These are phyloP conservation scores for Callaeas wilsoni DNA, from an alignment of 2,113 vertebrate genomes.

Conservation along the genomic window DNA sequence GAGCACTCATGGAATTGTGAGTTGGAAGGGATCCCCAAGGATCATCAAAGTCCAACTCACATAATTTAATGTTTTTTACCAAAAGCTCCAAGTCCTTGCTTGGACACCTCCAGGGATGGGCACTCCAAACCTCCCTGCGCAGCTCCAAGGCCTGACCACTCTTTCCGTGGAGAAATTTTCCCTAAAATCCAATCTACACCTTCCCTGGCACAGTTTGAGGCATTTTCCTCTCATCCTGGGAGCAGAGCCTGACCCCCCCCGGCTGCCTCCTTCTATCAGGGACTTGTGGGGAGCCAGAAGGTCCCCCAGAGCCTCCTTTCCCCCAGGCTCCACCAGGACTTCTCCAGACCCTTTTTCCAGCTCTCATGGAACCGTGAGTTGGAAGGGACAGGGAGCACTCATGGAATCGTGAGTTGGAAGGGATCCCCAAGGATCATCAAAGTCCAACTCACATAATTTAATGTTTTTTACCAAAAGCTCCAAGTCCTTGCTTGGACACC, in stretches of 20 bases:
- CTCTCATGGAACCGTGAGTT: too few relatives aligned
- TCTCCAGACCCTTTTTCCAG: neutral
- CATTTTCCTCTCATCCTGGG: neutral
- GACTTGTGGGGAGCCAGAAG: neutral
- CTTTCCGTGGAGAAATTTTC: neutral
- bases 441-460: neutral
- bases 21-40: neutral
- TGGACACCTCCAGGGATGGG: neutral
- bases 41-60: neutral
- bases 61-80: neutral
- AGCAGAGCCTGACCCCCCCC: neutral
- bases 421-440: neutral
- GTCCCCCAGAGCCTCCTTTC: neutral
- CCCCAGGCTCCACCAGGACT: neutral
- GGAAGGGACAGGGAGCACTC: neutral
- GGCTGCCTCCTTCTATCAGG: neutral
- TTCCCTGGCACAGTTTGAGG: neutral
- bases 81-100: neutral
- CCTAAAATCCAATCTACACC: neutral
- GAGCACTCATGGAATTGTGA: accelerated
- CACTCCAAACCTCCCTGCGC: neutral
- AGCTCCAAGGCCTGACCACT: neutral
- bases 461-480: neutral
- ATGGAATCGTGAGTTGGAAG: neutral
- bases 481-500: neutral